Conservation (phyloP, 2,113 vertebrate genomes). For the Variabilichromis moorii region DNA sequence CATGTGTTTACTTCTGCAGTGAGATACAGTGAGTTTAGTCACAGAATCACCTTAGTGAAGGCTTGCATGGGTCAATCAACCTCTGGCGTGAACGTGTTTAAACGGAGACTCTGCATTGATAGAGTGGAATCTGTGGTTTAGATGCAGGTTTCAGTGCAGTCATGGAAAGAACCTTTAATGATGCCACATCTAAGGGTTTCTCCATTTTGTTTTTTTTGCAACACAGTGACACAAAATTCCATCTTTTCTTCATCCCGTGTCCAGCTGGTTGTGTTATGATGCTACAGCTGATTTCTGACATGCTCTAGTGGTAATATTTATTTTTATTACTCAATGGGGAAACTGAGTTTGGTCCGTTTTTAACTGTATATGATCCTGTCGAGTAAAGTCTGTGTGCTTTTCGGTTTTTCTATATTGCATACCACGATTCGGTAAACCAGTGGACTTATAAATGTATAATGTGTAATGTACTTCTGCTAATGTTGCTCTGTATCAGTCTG, state of each 20-base stretch:
- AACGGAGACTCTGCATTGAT: neutral
- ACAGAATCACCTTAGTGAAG: slow-evolving; percentile 16
- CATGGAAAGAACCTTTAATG: neutral
- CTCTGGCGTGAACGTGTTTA: neutral
- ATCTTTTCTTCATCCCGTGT: neutral
- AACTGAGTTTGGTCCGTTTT: neutral
- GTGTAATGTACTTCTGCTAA: slow-evolving; percentile 34
- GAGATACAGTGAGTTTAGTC: slow-evolving; percentile 27
- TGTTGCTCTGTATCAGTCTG: slow-evolving; percentile 37
- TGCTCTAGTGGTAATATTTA: neutral
- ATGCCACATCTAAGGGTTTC: neutral
- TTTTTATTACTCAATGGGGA: neutral
- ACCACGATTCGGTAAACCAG: slow-evolving; percentile 11
- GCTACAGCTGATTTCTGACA: slow-evolving; percentile 1
- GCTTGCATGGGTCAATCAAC: slow-evolving; percentile 5
- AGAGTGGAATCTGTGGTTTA: neutral
- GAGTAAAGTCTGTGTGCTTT: slow-evolving; percentile 18
- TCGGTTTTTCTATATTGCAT: slow-evolving; percentile 19
- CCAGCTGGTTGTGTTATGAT: neutral
- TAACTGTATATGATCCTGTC: slow-evolving; percentile 14
- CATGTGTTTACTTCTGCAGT: slow-evolving; percentile 39
- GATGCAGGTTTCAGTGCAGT: neutral
- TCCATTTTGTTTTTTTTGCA: neutral
- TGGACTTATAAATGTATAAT: slow-evolving; percentile 43
- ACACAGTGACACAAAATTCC: neutral